Base-by-base conservation (phyloP, 92 coral and sea anemone genomes). In the Palythoa caribaeorum region DNA sequence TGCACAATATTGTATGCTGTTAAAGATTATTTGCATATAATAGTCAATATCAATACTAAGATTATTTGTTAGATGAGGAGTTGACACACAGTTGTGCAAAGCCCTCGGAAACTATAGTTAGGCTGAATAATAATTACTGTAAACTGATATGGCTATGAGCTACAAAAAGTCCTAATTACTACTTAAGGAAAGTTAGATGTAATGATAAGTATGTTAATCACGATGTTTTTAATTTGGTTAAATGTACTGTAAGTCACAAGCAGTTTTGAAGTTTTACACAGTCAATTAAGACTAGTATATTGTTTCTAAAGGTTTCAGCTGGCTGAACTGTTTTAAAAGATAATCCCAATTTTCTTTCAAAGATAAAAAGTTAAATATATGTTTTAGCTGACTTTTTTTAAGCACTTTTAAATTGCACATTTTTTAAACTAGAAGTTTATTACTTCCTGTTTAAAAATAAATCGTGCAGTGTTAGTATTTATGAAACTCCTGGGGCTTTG, bases 221-320 rank as follows among this genome's bases (percentile, higher is more conserved):
- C 1, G 47, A 40, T 44, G 50, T 44, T 44, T 44, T 5, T 8
- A 44, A 5, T 44, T 44, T 44, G 50, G 50, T 17, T 9, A 17
- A 1, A 3, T 3, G 4, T 21, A 19, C 70, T 17, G 28, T 63
- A 17, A 16, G 17, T 54, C 10, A 5, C 5, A 20, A 71, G 40
- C 7, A 77, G 39, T 52, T 52, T 14, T 51, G 63, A 20, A 44
- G 62, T 51, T 59, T 40, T 7, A 4, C 16, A 16, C 9, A 16
- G 53, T n/a, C 21, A 48, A 39, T 9, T 62, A 5, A 13, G 8
- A 44, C 84, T 7, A 35, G 9, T n/a, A 7, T n/a, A 38, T 9
- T 28, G 12, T 55, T 28, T 2, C 52, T 79, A 36, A 79, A 62
- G 19, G 60, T 79, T 21, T 79, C 84, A 79, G 84, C 84, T 79